Evolutionary conservation across 2,888 invertebrate genomes (phyloP), one percentile per base, ranked within the genome.

Genomic region (Amiota communis): DNA sequence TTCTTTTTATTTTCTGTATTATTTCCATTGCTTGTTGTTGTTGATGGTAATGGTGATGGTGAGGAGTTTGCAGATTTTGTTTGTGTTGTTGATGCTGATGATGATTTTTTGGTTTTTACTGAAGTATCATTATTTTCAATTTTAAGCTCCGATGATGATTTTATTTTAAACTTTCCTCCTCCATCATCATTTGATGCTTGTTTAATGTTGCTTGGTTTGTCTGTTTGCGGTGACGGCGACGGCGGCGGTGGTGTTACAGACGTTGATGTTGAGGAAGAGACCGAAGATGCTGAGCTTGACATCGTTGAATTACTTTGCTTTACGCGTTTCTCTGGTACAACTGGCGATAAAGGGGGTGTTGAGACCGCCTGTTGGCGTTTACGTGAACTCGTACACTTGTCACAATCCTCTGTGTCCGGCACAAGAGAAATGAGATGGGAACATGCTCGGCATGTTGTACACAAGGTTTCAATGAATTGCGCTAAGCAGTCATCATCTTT

Each of bases 321-420:
- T 10, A n/a, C 13, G 48, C 89, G 83, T 76, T 89, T 90, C 69
- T 89, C 89, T 20, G 84, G 79, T 63, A 82, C 78, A 64, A 83
- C 82, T 36, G 89, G 87, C 53, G 88, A 87, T 17, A 86, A 79
- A 13, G 87, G 86, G 20, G 87, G 86, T 49, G 86, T 83, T 36
- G 86, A 13, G 76, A 85, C 80, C 6, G 80, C 75, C 78, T 85
- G 72, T 68, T 84, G 84, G 65, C 88, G 81, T 76, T 88, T 88
- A 67, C 86, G 86, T 73, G 80, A 82, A 47, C 84, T 81, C 53
- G 86, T 82, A 83, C 90, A 90, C 79, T 89, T 89, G 59, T 89
- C 90, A 81, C 90, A 90, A 73, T 90, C 88, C 74, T 90, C 90
- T 46, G 89, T 89, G 63, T 88, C 90, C 15, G 88, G 88, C 73